These are phyloP conservation scores for Boleophthalmus pectinirostris DNA, from an alignment of 2,113 vertebrate genomes.

Conservation along the genomic window DNA sequence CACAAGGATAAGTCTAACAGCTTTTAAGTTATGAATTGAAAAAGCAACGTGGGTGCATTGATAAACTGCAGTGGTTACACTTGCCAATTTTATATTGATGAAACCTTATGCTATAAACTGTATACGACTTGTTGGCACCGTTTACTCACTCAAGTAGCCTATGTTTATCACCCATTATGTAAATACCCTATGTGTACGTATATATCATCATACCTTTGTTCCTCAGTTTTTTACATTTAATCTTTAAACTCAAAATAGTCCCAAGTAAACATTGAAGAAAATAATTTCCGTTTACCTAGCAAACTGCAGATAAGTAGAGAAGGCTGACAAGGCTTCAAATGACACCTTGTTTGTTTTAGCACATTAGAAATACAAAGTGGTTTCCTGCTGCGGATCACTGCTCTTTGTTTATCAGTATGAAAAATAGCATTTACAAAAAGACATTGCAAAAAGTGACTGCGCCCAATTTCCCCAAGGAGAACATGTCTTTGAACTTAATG, in stretches of 20 bases:
- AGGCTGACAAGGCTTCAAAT: neutral
- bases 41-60: neutral
- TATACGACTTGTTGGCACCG: neutral
- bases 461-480: slow-evolving; percentile 16
- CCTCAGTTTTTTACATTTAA: too few species aligned
- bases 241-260: neutral
- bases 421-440: slow-evolving; percentile 18
- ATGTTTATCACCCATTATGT: neutral
- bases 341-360: slow-evolving; percentile 12
- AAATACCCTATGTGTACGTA: neutral
- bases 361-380: slow-evolving; percentile 8
- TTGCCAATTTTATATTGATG: neutral
- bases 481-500: slow-evolving; percentile 35
- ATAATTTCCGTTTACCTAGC: neutral
- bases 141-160: neutral
- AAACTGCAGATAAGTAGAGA: neutral
- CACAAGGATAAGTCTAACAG: neutral
- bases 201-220: neutral
- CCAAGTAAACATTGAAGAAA: neutral
- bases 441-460: slow-evolving; percentile 19
- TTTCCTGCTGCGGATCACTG: neutral
- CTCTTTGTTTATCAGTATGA: slow-evolving; percentile 18
- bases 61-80: neutral
- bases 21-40: neutral
- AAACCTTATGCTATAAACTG: neutral